A percentile compares a stretch with the other conserved stretches of the same genome.
Conservation (phyloP, 2,113 vertebrate species). For the western clawed frog (Xenopus tropicalis) region UCB_Xtro_10.0 CM004448.2:89482501-89483000, state of each 20-base stretch:
- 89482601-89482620: conserved; percentile 8
- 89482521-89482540: not conserved
- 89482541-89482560: conserved; percentile 18
- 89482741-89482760: conserved; percentile 3
- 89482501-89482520: not conserved
- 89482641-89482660: not conserved
- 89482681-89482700: not conserved
- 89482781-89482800: not conserved
- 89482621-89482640: conserved; percentile 5
- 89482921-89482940: too few species aligned
- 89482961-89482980: too few species aligned
- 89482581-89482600: conserved; percentile 1
- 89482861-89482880: conserved; percentile 2
- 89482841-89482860: not conserved
- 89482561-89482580: conserved; percentile 14
- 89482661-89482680: not conserved
- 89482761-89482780: not conserved
- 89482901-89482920: too few species aligned
- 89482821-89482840: conserved; percentile 3
- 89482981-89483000: too few species aligned
- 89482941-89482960: too few species aligned
- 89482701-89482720: conserved; percentile 1
- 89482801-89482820: not conserved
- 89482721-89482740: not conserved
- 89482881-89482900: not conserved